Conservation (phyloP, 2,113 vertebrate genomes). For the Chinchilla lanigera region DNA sequence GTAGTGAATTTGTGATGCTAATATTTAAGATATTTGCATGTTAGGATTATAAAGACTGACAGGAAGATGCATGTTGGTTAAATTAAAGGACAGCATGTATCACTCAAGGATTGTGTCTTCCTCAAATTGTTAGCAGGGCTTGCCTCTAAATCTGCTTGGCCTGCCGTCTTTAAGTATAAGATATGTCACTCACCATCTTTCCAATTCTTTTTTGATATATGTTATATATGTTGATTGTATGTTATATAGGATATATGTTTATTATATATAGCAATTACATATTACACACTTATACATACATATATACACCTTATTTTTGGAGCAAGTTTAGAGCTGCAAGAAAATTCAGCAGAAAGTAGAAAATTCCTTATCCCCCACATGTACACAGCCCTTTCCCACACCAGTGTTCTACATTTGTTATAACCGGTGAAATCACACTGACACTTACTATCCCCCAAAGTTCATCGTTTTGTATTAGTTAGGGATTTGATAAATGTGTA, state of each 20-base stretch:
- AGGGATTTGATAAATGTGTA: no score
- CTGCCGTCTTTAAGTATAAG: not conserved
- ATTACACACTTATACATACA: not conserved
- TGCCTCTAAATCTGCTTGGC: not conserved
- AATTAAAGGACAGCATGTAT: not conserved
- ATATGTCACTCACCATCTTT: not conserved
- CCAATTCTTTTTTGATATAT: not conserved
- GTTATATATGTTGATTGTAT: not conserved
- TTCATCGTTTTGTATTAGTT: no score
- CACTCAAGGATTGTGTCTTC: not conserved
- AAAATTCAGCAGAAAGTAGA: not conserved
- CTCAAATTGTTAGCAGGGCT: not conserved
- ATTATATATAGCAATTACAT: not conserved
- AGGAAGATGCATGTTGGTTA: not conserved
- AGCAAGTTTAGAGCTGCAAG: not conserved
- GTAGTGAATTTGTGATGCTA: not conserved
- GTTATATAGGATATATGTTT: not conserved
- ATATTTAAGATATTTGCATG: not conserved
- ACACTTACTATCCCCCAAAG: no score
- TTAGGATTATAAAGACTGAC: not conserved
- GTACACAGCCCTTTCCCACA: not conserved
- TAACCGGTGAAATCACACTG: not conserved
- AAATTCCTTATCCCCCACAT: not conserved
- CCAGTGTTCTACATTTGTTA: not conserved
- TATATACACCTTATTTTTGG: not conserved